Conservation (phyloP, 64 coral and sea anemone genomes). For the Montipora sp. region DNA sequence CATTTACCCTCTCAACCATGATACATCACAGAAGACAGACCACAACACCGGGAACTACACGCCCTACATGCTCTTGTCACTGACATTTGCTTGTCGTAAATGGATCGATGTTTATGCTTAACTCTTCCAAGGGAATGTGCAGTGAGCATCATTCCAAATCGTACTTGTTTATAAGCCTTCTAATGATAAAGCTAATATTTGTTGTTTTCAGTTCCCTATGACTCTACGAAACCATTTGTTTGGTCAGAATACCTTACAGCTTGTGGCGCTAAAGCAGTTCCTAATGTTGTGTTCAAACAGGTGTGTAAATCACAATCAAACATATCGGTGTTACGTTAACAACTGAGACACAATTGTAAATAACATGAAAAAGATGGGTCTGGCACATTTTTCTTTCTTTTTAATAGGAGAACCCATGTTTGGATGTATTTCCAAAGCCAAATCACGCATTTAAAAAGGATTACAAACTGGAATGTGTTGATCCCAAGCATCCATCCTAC, state of each 20-base stretch:
- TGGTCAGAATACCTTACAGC: constrained; percentile 85
- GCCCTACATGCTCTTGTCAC: neutral
- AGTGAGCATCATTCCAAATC: no score
- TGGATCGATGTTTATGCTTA: no score
- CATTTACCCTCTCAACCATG: no score
- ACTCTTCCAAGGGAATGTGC: no score
- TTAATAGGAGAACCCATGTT: constrained; percentile 84
- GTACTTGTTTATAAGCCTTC: no score
- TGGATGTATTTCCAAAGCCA: constrained; percentile 83
- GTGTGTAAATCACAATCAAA: neutral
- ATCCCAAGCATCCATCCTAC: constrained; percentile 96
- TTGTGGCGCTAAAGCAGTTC: constrained; percentile 78
- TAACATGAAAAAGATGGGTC: neutral
- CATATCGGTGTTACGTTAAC: no score
- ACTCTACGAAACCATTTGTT: constrained; percentile 85
- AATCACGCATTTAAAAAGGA: constrained; percentile 81
- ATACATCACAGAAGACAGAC: no score
- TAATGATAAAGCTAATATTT: neutral
- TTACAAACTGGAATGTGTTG: constrained; percentile 95
- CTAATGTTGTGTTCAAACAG: constrained; percentile 90
- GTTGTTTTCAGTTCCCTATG: constrained; percentile 80
- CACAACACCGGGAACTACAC: no score
- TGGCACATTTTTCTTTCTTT: neutral
- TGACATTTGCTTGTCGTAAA: neutral
- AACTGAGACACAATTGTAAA: neutral